Conservation (phyloP, 2,113 vertebrate species). For the Pituophis catenifer region DNA sequence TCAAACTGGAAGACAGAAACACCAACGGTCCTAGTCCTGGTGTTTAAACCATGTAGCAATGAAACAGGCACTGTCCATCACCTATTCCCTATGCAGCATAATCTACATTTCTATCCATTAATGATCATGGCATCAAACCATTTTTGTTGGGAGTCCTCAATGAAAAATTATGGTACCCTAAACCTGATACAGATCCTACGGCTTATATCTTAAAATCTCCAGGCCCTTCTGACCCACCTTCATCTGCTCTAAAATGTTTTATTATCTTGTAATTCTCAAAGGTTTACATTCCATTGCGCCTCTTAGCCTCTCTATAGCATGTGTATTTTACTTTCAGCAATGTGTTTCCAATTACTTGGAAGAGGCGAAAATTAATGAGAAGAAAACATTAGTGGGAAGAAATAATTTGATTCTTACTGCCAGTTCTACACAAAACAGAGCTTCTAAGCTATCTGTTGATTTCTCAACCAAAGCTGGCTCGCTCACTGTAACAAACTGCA, state of each 20-base stretch:
- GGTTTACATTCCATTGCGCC: slow-evolving; percentile 56
- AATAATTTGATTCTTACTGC: slow-evolving; percentile 59
- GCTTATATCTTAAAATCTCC: slow-evolving; percentile 71
- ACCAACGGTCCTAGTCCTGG: neutral
- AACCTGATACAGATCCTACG: slow-evolving; percentile 67
- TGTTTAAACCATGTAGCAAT: neutral
- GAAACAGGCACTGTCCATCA: neutral
- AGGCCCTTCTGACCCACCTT: slow-evolving; percentile 65
- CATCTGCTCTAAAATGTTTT: slow-evolving; percentile 58
- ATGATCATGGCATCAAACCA: slow-evolving; percentile 59
- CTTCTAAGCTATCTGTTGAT: slow-evolving; percentile 42
- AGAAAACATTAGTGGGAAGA: slow-evolving; percentile 64
- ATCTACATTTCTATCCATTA: slow-evolving; percentile 52
- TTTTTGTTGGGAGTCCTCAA: slow-evolving; percentile 48
- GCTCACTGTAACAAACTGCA: slow-evolving; percentile 9
- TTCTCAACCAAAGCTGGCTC: slow-evolving; percentile 37
- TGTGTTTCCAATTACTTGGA: slow-evolving; percentile 74
- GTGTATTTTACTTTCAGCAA: slow-evolving; percentile 66
- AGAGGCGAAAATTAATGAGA: slow-evolving; percentile 66
- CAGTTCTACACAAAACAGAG: slow-evolving; percentile 58
- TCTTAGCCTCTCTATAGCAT: slow-evolving; percentile 60
- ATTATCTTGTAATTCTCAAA: slow-evolving; percentile 73
- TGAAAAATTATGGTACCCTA: slow-evolving; percentile 66
- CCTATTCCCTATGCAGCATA: slow-evolving; percentile 46
- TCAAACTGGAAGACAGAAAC: neutral